Evolutionary conservation across 2,797 vertebrate species (phyloP), one percentile per base, ranked within the genome.

Genomic region (Esox lucius): DNA sequence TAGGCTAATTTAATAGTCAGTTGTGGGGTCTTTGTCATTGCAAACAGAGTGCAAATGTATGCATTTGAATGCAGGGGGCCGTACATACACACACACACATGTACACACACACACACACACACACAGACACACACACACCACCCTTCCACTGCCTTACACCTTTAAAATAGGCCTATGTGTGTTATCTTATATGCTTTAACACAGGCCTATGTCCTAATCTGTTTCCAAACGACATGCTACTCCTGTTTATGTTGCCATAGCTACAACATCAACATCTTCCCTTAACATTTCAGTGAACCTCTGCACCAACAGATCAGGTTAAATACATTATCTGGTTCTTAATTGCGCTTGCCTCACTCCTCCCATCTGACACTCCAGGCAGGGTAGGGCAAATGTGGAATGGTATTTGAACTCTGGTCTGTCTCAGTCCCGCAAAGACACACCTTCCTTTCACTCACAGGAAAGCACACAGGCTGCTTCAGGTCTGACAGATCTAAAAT

Each of bases 191-290:
- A 46, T 46, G 8, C 8, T 46, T 3, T 3, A 46, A 46, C 42
- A 24, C 22, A 24, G 56, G 68, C 81, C 70, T 82, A 83, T 80
- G 87, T 83, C 88, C 85, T 81, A 87, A 90, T 89, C 90, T 87
- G 84, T 87, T 89, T 92, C 82, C 89, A 59, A 81, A 75, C 71
- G 51, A 39, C 64, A 28, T 72, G 71, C 51, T 48, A 70, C 69
- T 84, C 61, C 68, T 92, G 89, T 93, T 91, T 87, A 85, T 76
- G 83, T 91, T 83, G 83, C 90, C 76, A 89, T 73, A 81, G 90
- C 81, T 77, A 89, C 89, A 80, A 15, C 64, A 74, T 76, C 88
- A 86, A 90, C 90, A 89, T 86, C 82, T 88, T 85, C 83, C 65
- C 75, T 74, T 81, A 85, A 77, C 73, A 78, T 86, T 80, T 84